Percentiles rank a stretch among this genome's conserved stretches.
Conservation (phyloP, 1,140 invertebrate species). For the Caenorhabditis briggsae region DNA sequence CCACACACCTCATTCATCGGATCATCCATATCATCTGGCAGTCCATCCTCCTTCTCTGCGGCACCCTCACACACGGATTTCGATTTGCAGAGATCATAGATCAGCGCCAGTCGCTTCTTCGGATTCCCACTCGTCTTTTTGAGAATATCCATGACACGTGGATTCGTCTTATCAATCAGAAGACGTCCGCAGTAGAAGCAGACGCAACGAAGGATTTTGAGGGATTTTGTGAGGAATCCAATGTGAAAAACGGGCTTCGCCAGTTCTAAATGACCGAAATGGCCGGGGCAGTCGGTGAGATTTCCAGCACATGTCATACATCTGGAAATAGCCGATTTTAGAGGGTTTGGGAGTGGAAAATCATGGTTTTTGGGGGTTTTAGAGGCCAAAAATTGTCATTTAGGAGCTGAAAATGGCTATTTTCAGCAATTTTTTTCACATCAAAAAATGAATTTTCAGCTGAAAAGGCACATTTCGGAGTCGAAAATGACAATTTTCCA, state of each 20-base stretch:
- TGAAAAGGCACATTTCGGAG: no score
- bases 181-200: slow-evolving; percentile 76
- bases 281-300: slow-evolving; percentile 97
- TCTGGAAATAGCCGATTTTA: slow-evolving; percentile 35
- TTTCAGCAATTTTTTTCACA: no score
- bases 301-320: slow-evolving; percentile 87
- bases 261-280: slow-evolving; percentile 99
- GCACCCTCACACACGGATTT: slow-evolving; percentile 98
- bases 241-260: slow-evolving; percentile 98
- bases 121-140: slow-evolving; percentile 92
- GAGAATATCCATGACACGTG: slow-evolving; percentile 96
- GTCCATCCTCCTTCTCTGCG: slow-evolving; percentile 78
- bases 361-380: neutral
- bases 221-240: slow-evolving; percentile 95
- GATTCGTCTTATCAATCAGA: slow-evolving; percentile 84
- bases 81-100: slow-evolving; percentile 98
- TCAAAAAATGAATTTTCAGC: no score
- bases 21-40: slow-evolving; percentile 52
- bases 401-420: no score
- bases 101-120: slow-evolving; percentile 90
- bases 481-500: no score
- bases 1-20: slow-evolving; percentile 22
- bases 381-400: neutral
- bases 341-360: neutral
- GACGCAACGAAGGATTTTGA: slow-evolving; percentile 83